Evolutionary conservation across 2,888 invertebrate species (phyloP), one percentile per base, ranked within the genome.

Genomic region (Drosophila koepferae): DNA sequence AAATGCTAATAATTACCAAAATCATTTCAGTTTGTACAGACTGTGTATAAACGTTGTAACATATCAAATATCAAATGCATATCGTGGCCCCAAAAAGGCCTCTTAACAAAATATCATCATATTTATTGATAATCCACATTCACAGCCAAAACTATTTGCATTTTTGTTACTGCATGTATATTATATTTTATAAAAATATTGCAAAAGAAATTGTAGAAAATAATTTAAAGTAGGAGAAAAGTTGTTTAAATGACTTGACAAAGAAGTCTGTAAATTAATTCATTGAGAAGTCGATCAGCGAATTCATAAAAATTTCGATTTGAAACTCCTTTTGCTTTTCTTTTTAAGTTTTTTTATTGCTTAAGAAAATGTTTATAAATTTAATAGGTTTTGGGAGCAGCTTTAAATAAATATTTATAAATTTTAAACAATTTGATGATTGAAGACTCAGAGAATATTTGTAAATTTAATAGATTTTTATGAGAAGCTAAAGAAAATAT

Each of bases 131-230:
- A 72, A 67, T 66, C 34, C 65, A 53, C 68, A 76, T 65, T 64
- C 70, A 63, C 64, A 73, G 61, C 56, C 69, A 43, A 75, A 64
- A 71, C 64, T 87, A 87, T 90, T 90, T 77, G 90, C 89, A 90
- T 90, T 90, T 90, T 90, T 90, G 89, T 86, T 86, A 58, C 59
- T 63, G 84, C 82, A 86, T 87, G 88, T 34, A 48, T 58, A 55
- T 70, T 31, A 62, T 34, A 12, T 12, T 9, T 3, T 48, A n/a
- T 20, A 61, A 9, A 56, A 31, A 46, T 49, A 44, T 76, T 56
- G 58, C 36, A 28, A 67, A 67, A 53, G 46, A 72, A 84, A 80
- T 60, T 76, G 71, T 63, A 46, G 69, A 44, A 68, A n/a, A 67
- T 65, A 56, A 18, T 40, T 31, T 31, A 0, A 31, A 3, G n/a